A percentile compares a stretch with the other conserved stretches of the same genome.
Conservation (phyloP, 2,888 invertebrate species). For the Nebria salina region DNA sequence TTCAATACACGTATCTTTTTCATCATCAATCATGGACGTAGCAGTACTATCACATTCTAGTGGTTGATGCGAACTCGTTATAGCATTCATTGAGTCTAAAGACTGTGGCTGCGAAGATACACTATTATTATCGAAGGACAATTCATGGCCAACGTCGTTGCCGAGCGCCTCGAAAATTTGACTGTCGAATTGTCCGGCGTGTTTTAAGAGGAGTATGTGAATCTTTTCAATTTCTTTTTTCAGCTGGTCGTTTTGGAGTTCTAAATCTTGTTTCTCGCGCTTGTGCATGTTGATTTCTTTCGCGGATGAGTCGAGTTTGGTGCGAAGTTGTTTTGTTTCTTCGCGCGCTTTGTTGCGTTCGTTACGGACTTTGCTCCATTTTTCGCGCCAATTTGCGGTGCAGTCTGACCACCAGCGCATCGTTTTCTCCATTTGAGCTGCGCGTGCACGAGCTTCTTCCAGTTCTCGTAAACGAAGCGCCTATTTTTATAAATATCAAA, state of each 20-base stretch:
- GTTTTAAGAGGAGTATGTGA: constrained; percentile 72
- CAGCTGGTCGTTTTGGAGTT: constrained; percentile 78
- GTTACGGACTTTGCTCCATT: constrained; percentile 94
- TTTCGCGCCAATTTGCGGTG: constrained; percentile 94
- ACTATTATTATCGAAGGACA: constrained; percentile 37
- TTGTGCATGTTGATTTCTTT: constrained; percentile 81
- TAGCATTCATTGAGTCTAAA: constrained; percentile 55
- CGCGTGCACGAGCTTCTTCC: constrained; percentile 92
- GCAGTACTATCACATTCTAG: constrained; percentile 60
- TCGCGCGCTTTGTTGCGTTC: constrained; percentile 94
- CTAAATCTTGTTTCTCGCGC: constrained; percentile 81
- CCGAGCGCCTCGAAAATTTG: constrained; percentile 64
- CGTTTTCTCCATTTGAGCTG: constrained; percentile 99
- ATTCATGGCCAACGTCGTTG: constrained; percentile 51
- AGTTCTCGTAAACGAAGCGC: constrained; percentile 80
- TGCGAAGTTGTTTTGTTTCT: constrained; percentile 83
- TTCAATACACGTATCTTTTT: constrained; percentile 62
- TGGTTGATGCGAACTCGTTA: constrained; percentile 54
- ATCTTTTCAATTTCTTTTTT: constrained; percentile 86
- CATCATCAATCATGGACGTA: constrained; percentile 54
- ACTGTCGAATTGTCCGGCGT: constrained; percentile 75
- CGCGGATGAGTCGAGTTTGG: constrained; percentile 79
- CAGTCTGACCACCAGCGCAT: constrained; percentile 99
- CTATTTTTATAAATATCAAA: constrained; percentile 54
- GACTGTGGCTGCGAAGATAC: constrained; percentile 49